A percentile compares a stretch with the other conserved stretches of the same genome.
Evolutionary conservation across 2,113 vertebrate species (phyloP).

Genomic region (Mesembrinibis cayennensis): DNA sequence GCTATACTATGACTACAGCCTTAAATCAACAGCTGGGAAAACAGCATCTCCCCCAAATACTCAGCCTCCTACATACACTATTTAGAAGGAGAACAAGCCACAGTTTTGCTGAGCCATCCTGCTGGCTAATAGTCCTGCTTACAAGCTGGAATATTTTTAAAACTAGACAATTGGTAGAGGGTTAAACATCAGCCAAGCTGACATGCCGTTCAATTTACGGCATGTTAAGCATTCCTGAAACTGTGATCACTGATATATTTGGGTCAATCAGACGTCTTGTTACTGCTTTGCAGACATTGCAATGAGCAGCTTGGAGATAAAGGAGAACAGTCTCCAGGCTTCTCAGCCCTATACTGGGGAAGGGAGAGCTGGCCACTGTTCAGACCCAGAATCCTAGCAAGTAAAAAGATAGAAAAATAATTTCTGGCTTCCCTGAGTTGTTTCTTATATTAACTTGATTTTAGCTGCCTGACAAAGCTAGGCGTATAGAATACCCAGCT

Average conservation of each 20-base stretch:
- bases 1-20: not conserved
- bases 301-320: not conserved
- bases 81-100: not conserved
- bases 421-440: not conserved
- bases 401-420: not conserved
- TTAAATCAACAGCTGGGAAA: not conserved
- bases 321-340: not conserved
- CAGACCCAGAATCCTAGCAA: not conserved
- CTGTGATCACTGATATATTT: slow-evolving; percentile 20
- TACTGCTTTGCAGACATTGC: not conserved
- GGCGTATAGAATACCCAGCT: not conserved
- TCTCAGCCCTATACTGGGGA: not conserved
- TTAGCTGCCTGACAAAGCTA: not conserved
- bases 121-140: not conserved
- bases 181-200: not conserved
- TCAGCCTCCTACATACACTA: not conserved
- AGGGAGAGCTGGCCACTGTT: not conserved
- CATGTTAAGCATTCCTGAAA: slow-evolving; percentile 13
- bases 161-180: not conserved
- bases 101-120: not conserved
- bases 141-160: not conserved
- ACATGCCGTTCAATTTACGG: not conserved
- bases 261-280: slow-evolving; percentile 30
- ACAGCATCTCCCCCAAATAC: not conserved
- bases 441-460: not conserved